These are phyloP conservation scores for Salticus scenicus DNA, from an alignment of 2,888 invertebrate species.

Conservation along the genomic window DNA sequence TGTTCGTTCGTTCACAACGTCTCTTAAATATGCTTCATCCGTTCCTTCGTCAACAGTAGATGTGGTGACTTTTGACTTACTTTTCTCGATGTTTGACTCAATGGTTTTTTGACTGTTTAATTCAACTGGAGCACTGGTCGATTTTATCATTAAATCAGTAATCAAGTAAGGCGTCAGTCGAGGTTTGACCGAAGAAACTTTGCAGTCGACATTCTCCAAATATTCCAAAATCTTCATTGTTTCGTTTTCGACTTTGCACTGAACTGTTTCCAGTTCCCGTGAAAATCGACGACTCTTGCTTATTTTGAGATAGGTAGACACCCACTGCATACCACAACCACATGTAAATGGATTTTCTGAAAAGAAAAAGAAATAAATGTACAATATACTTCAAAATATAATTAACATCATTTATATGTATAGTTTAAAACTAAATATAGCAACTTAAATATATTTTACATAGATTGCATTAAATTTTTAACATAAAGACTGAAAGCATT, in stretches of 20 bases:
- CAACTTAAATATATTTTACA: too few relatives aligned
- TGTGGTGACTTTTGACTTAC: not conserved
- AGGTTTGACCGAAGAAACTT: not conserved
- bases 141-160: not conserved
- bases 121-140: not conserved
- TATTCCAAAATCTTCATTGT: conserved; percentile 24
- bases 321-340: conserved; percentile 47
- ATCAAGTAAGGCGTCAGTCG: not conserved
- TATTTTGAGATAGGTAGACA: conserved; percentile 28
- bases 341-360: conserved; percentile 48
- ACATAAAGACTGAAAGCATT: too few relatives aligned
- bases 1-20: not conserved
- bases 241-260: conserved; percentile 35
- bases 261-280: conserved; percentile 26
- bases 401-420: not conserved
- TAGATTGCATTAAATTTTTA: too few relatives aligned
- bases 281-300: conserved; percentile 37
- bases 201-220: not conserved
- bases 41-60: not conserved
- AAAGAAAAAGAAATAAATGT: conserved; percentile 15
- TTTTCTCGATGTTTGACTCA: not conserved
- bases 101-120: not conserved
- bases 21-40: not conserved
- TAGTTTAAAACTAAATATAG: too few relatives aligned
- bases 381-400: too few relatives aligned